A percentile compares a stretch with the other conserved stretches of the same genome.
Conservation (phyloP, 2,113 vertebrate genomes). For the Sylvietta virens region DNA sequence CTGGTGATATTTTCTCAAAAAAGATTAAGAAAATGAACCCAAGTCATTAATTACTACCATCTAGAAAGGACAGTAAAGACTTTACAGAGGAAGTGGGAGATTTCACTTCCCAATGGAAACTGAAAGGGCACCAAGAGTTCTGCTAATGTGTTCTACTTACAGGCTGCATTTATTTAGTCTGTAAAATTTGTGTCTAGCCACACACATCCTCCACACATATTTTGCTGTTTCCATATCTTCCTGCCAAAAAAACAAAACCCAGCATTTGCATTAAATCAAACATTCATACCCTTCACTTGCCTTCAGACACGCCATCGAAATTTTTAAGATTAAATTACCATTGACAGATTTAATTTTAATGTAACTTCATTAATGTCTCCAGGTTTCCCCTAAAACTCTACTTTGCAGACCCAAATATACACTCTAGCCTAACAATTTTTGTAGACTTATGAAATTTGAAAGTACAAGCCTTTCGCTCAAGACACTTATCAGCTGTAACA, state of each 20-base stretch:
- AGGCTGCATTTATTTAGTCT: slow-evolving; percentile 92
- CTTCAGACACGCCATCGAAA: background rate
- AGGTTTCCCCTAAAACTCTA: background rate
- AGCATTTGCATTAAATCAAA: slow-evolving; percentile 15
- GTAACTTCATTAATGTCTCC: background rate
- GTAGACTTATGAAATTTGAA: background rate
- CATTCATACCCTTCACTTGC: background rate
- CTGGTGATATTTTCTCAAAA: background rate
- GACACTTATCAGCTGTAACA: background rate
- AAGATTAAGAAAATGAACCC: background rate
- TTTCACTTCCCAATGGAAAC: background rate
- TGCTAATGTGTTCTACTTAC: slow-evolving; percentile 78
- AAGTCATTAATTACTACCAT: background rate
- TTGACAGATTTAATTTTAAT: background rate
- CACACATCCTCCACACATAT: slow-evolving; percentile 96
- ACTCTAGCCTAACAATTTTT: background rate
- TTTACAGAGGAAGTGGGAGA: background rate
- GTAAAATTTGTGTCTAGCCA: slow-evolving; percentile 96
- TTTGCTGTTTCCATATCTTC: slow-evolving; percentile 99
- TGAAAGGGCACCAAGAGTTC: background rate
- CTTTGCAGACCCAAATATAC: background rate
- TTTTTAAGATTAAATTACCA: background rate
- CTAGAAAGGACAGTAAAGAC: background rate
- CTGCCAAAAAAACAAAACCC: slow-evolving; percentile 68
- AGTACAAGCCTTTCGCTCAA: background rate